A percentile compares a stretch with the other conserved stretches of the same genome.
Evolutionary conservation across 2,888 invertebrate genomes (phyloP).

Genomic region (Drosophila acutilabella): DNA sequence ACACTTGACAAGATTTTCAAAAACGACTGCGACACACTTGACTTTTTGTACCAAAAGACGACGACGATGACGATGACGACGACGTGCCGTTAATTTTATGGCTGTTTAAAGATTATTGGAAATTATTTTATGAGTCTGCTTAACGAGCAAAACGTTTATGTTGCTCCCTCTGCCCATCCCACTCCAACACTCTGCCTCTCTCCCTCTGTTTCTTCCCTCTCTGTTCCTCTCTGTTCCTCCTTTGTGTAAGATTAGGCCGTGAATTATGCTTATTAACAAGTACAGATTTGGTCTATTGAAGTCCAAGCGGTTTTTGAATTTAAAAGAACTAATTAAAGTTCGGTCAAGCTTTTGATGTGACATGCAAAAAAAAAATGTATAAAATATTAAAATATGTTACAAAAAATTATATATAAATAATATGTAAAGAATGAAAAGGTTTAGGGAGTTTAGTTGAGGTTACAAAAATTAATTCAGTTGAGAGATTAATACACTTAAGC

Average conservation of each 20-base stretch:
- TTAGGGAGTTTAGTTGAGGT: too few relatives aligned
- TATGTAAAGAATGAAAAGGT: too few relatives aligned
- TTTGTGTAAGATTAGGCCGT: neutral
- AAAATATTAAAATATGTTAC: too few relatives aligned
- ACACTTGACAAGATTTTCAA: slow-evolving; percentile 75
- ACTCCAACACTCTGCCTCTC: slow-evolving; percentile 1
- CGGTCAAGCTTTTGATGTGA: neutral
- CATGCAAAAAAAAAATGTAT: too few relatives aligned
- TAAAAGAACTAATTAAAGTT: neutral
- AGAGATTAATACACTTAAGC: too few relatives aligned
- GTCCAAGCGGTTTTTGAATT: neutral
- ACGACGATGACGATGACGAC: slow-evolving; percentile 38
- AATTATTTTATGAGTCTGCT: slow-evolving; percentile 74
- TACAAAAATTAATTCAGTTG: too few relatives aligned
- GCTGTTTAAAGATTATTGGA: slow-evolving; percentile 79
- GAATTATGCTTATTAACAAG: slow-evolving; percentile 16
- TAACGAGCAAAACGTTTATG: slow-evolving; percentile 69
- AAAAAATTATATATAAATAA: too few relatives aligned
- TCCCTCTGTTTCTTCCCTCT: neutral
- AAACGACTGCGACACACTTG: slow-evolving; percentile 57
- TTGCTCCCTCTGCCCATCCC: slow-evolving; percentile 12
- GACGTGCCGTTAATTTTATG: slow-evolving; percentile 78
- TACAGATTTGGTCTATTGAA: slow-evolving; percentile 4
- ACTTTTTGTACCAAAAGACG: slow-evolving; percentile 43
- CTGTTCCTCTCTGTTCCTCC: neutral